Conservation (phyloP, 1,140 invertebrate species). For the Penaeus vannamei region DNA sequence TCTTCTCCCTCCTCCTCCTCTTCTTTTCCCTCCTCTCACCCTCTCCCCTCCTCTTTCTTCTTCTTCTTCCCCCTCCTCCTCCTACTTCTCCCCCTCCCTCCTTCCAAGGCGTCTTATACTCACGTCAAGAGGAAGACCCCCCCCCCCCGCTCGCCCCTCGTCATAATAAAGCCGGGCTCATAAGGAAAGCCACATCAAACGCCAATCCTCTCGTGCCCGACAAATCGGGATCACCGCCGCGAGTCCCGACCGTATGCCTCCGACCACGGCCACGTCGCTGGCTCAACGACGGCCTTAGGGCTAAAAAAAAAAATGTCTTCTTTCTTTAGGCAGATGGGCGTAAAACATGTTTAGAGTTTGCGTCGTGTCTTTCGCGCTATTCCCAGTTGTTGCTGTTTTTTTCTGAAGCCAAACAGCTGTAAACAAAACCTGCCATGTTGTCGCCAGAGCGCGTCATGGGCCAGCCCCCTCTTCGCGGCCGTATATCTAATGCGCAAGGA, state of each 20-base stretch:
- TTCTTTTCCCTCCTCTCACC: no score
- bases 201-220: conserved; percentile 60
- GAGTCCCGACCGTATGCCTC: conserved; percentile 26
- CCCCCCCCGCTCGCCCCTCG: neutral
- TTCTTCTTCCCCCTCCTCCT: no score
- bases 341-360: no score
- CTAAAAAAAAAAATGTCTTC: neutral
- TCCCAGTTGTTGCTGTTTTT: no score
- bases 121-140: conserved; percentile 1
- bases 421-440: no score
- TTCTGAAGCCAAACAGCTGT: no score
- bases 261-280: neutral
- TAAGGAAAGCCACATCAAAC: conserved; percentile 51
- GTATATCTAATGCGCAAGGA: no score
- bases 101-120: conserved; percentile 21
- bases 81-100: neutral
- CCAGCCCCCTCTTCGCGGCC: no score
- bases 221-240: conserved; percentile 57
- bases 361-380: no score
- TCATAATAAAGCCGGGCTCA: conserved; percentile 44
- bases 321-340: no score
- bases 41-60: no score
- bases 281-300: neutral
- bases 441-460: no score
- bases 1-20: neutral